Base-by-base conservation (phyloP, 2,888 invertebrate genomes). In the Incurvaria masculella region DNA sequence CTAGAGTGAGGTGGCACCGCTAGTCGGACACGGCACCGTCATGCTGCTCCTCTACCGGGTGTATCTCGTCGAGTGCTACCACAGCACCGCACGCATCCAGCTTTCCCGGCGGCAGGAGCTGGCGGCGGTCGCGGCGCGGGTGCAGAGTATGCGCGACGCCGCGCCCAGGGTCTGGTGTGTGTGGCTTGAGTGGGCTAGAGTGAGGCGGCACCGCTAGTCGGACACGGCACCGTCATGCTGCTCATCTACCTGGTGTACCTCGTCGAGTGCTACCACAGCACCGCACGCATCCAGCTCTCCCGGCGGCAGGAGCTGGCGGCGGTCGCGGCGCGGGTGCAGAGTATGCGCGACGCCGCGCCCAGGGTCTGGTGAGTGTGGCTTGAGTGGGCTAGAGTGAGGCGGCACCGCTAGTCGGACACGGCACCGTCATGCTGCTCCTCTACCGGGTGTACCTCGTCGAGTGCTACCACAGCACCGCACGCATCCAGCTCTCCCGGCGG, bases 21-120 rank as follows among this genome's bases (percentile, higher is more conserved):
- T n/a, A n/a, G n/a, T n/a, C n/a, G n/a, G n/a, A n/a, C n/a, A n/a
- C n/a, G n/a, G n/a, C n/a, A n/a, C n/a, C n/a, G n/a, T 91, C 65
- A 86, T 89, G 58, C 81, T 88, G 44, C 84, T 90, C 64, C 76
- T 91, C 27, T 92, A 91, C 69, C 69, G 91, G 55, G 86, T 91
- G 41, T 92, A 92, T 68, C 72, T 91, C 57, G 88, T 90, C 60
- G 91, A 92, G 66, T 91, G 91, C 64, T 91, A 89, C 81, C 88
- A 90, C 65, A 87, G 88, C 57, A 86, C 87, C 10, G 88, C 87
- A 19, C 76, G 89, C 57, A 82, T 88, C 51, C 86, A 88, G 65
- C 75, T 88, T 45, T 78, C 82, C 2, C 74, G 82, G 57, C 64
- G 82, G 5, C 85, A 86, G 48, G 85, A 86, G 55, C 84, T 86